Conservation (phyloP, 2,797 vertebrate genomes). For the Pithecia hirsuta region DNA sequence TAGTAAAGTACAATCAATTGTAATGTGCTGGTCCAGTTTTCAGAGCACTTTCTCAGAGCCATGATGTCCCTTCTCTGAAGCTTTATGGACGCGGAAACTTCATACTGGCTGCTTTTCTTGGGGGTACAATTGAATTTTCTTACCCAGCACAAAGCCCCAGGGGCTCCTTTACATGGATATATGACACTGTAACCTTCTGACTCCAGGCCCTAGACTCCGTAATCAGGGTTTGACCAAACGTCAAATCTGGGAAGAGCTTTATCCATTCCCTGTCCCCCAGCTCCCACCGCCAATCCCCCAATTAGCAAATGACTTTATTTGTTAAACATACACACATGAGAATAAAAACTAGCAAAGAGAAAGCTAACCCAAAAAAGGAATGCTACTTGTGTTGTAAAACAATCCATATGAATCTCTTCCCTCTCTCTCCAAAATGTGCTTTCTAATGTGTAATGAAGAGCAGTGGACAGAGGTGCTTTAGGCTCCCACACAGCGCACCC, state of each 20-base stretch:
- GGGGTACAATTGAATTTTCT: not conserved
- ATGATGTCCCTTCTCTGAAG: not conserved
- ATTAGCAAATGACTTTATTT: not conserved
- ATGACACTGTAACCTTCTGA: not conserved
- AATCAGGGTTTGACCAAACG: not conserved
- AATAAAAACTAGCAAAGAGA: not conserved
- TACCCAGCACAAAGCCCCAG: not conserved
- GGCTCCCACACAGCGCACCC: fast-evolving
- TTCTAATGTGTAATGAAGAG: not conserved
- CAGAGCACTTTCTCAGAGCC: not conserved
- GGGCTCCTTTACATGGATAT: not conserved
- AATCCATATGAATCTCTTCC: not conserved
- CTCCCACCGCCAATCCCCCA: not conserved
- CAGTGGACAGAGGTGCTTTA: not conserved
- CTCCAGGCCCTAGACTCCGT: not conserved
- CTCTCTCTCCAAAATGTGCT: not conserved
- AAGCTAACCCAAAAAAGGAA: not conserved
- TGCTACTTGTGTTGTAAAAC: not conserved
- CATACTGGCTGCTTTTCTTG: not conserved
- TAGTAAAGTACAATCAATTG: not conserved
- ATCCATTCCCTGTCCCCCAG: not conserved
- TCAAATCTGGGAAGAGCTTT: not conserved
- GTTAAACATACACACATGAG: not conserved
- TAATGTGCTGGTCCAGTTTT: not conserved
- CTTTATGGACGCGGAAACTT: not conserved